Base-by-base conservation (phyloP, 2,113 vertebrate species). In the Sterrhoptilus dennistouni region DNA sequence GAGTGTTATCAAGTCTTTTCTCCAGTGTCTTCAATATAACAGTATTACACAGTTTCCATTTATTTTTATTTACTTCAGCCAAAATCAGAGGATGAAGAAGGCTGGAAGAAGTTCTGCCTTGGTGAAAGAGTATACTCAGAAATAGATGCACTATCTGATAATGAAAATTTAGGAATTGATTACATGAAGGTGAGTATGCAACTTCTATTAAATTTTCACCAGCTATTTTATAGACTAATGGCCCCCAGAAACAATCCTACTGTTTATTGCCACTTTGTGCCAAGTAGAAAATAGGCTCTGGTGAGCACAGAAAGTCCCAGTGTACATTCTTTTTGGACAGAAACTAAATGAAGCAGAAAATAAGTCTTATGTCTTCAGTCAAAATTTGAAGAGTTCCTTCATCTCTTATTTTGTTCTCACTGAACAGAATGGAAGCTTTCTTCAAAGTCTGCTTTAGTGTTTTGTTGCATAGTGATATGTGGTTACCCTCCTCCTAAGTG, bases 91-190 rank as follows among this genome's bases (percentile, higher is more conserved):
- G 99, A 99, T 97, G 99, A 99, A 83, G 99, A 99, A 95, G 99
- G 98, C 65, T 99, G 99, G 99, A 99, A 98, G 96, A 99, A 97
- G 92, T 99, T 99, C 95, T 99, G 99, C 98, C 97, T 99, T 33
- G 99, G 99, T 86, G 98, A 99, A 97, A 98, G 88, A 50, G 29
- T 98, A 84, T 98, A 98, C 94, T 97, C 95, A 72, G 98, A 97
- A 64, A 68, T 90, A 40, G 89, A 97, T 33, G 82, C 69, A 74
- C 75, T 97, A 61, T 69, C 96, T 86, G 96, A 96, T 71, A 90
- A 78, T 82, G 96, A 98, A 80, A 97, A 85, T 92, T 96, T 98
- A 78, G 98, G 98, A 78, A 98, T 99, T 33, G 99, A 99, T 98
- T 99, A 99, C 72, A 93, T 98, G 54, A 99, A 99, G 98, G 99